These are phyloP conservation scores for Brachycybe producta DNA, from an alignment of 2,888 invertebrate species.

Conservation along the genomic window DNA sequence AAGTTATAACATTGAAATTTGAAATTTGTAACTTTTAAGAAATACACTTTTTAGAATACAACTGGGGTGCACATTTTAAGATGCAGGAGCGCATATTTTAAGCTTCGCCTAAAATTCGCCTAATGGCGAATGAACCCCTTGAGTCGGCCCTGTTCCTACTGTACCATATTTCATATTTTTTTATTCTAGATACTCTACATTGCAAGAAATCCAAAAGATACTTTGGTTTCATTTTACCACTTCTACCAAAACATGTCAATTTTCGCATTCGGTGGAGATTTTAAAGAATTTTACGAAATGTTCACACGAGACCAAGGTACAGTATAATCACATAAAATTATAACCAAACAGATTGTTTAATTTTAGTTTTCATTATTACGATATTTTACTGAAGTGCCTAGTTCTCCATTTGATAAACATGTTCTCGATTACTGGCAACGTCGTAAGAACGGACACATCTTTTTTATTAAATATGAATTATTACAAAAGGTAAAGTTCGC, in stretches of 20 bases:
- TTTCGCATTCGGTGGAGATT: not conserved
- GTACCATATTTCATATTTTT: not conserved
- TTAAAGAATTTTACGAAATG: conserved; percentile 6
- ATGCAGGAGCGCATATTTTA: too few relatives aligned
- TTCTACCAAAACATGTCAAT: conserved; percentile 11
- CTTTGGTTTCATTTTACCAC: conserved; percentile 12
- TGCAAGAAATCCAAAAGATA: conserved; percentile 16
- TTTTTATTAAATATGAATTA: conserved; percentile 16
- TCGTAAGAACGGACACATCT: conserved; percentile 16
- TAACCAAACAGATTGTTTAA: not conserved
- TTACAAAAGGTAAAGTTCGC: conserved; percentile 15
- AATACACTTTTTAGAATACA: too few relatives aligned
- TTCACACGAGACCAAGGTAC: conserved; percentile 9
- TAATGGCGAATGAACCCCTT: too few relatives aligned
- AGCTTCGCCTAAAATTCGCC: too few relatives aligned
- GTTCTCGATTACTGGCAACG: conserved; percentile 17
- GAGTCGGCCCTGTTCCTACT: too few relatives aligned
- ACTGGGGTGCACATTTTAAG: too few relatives aligned
- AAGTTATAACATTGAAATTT: too few relatives aligned
- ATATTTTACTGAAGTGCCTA: conserved; percentile 11
- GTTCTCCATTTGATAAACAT: conserved; percentile 13
- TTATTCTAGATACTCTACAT: conserved; percentile 14
- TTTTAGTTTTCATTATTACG: not conserved
- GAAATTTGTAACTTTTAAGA: too few relatives aligned
- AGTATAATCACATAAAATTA: not conserved